Base-by-base conservation (phyloP, 1,140 invertebrate genomes). In the Drosophila novamexicana region DNA sequence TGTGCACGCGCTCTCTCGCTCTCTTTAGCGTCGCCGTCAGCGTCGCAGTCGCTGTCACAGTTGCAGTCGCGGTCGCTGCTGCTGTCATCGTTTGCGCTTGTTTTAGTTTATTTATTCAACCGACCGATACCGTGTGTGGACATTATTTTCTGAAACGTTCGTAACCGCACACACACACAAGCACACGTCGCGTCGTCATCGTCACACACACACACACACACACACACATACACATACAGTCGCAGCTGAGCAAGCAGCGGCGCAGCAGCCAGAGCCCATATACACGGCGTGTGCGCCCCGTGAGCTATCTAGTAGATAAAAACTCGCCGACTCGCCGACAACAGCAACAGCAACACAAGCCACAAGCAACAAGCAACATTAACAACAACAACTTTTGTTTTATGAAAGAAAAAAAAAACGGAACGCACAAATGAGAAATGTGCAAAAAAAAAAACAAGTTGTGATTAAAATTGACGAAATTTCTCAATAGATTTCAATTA, bases 141-240 rank as follows among this genome's bases (percentile, higher is more conserved):
- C 86, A 90, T 88, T 90, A 84, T 90, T 90, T 90, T 88, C 74
- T 83, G 76, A 88, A 90, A 81, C 86, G 86, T 84, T 84, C 81
- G 83, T 79, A 77, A 70, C 68, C 69, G 65, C 77, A 79, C 61
- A 63, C 16, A 47, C 74, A 42, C 29, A 40, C 57, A 44, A 14
- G 47, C 18, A 18, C 47, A 73, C 54, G 29, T 50, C 58, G 18
- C 56, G 14, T 61, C 22, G 34, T 64, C 61, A 47, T 53, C 37
- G 50, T 53, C 45, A 44, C 18, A 16, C 37, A 39, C n/a, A 42
- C 14, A 49, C 54, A 39, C 50, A 29, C 34, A 22, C 32, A 59
- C 16, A 34, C 34, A 39, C n/a, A 39, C 36, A 42, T 6, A 14
- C 1, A 32, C 47, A 73, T 4, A 57, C 14, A 12, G 9, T 18